Evolutionary conservation across 2,888 invertebrate genomes (phyloP), one percentile per base, ranked within the genome.

Genomic region (Drosophila pseudotalamancana): DNA sequence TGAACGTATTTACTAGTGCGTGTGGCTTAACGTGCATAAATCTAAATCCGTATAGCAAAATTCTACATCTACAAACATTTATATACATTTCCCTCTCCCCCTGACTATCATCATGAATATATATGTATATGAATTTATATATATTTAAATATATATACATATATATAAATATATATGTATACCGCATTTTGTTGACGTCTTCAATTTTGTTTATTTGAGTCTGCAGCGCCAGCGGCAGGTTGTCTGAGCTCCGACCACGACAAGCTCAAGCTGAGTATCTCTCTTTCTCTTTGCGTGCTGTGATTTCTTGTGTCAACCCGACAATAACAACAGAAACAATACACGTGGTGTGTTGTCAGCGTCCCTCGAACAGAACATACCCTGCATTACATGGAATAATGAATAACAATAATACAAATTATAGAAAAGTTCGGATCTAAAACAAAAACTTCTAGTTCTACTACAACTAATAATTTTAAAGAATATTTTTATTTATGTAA

Each of bases 1-100:
- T 84, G 87, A 72, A 77, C 82, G 74, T 84, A 87, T 87, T 87
- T 81, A 77, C 82, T 61, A 78, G 81, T 83, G 77, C 84, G 83
- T 86, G 74, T 74, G 71, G 72, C 35, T 67, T 64, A 75, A 70
- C 72, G 68, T 68, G 50, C 59, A 72, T 73, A 72, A 72, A 72
- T 72, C 74, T 50, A 68, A 60, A 64, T 66, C 70, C 56, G 50
- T 39, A 59, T 43, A 57, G 32, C 18, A 27, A 37, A 29, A 29
- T 27, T 49, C 29, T 29, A n/a, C n/a, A n/a, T n/a, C n/a, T n/a
- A n/a, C n/a, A n/a, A n/a, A n/a, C n/a, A n/a, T n/a, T n/a, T n/a
- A 11, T 25, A 11, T 55, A 6, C 23, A 29, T 31, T 3, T 11
- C 34, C 19, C 14, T 29, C 11, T 32, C 35, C 6, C 6, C 18